Base-by-base conservation (phyloP, 1,140 invertebrate genomes). In the Frieseomelitta varia region DNA sequence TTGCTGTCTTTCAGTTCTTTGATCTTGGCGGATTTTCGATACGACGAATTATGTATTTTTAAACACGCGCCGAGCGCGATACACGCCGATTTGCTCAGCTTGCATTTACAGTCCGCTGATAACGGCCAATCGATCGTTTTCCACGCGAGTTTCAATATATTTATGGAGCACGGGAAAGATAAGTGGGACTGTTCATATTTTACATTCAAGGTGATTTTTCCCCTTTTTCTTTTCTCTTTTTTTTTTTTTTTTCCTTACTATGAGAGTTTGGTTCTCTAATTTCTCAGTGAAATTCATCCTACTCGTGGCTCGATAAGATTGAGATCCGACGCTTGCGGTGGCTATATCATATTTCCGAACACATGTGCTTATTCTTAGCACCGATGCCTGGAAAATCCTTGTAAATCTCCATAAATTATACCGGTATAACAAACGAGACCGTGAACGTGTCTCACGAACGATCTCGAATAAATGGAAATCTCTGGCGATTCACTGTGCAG, bases 251-350 rank as follows among this genome's bases (percentile, higher is more conserved):
- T 15, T 30, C 11, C 21, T n/a, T 19, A 17, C 3, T 47, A 24
- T 6, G 2, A 30, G 61, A 51, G 58, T 78, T 77, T 11, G 58
- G 39, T 77, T 78, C 34, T 78, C 76, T 65, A 78, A 78, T 78
- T 78, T 78, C 76, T 27, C 24, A n/a, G 47, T 78, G 58, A 76
- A 76, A 76, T 76, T 76, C 74, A 76, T 58, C 74, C 58, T 27
- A 39, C 39, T 71, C 34, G 72, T 19, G 27, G 72, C 72, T 76
- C 74, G 74, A 76, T 75, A 56, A 75, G 55, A 76, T 76, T 51
- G 56, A 76, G 74, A 76, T 77, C 24, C 74, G 74, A 77, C n/a
- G 74, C 56, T 55, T 77, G 74, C 56, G 55, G 74, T 65, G 74
- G 19, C 34, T 77, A 65, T 77, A 61, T 77, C 74, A 11, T 77